Evolutionary conservation across 2,113 vertebrate species (phyloP), one percentile per base, ranked within the genome.

Genomic region (Saguinus midas): DNA sequence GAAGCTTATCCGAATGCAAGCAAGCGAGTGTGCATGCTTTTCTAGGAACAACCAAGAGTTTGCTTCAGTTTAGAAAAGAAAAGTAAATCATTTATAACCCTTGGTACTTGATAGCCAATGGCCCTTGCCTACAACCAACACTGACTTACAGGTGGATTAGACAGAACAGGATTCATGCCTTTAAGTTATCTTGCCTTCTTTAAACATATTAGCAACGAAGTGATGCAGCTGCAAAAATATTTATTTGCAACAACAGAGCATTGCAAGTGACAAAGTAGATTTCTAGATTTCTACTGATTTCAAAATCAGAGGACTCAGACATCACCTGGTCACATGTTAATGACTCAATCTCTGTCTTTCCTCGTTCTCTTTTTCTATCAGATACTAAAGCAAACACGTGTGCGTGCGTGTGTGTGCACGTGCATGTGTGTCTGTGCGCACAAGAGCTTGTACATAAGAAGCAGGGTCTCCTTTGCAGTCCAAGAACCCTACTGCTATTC

Each of bases 391-490:
- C 12, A 43, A 76, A 68, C 8, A 81, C 21, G n/a, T 52, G 21
- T 21, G 3, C 10, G 48, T 13, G 29, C 43, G 18, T 13, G 12
- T 27, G 1, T 18, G 6, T 12, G 17, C 27, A 35, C 8, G 55
- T 32, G 10, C n/a, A 6, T 20, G 4, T 6, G 20, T 29, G 32
- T 40, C 35, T 45, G 40, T 27, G 27, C 8, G 2, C 10, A n/a
- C 23, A 23, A 16, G 37, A 73, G 9, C 2, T 1, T 17, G 27
- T 0, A 14, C 5, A 10, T 3, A 32, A 58, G 20, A 68, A 27
- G n/a, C 9, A 52, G 68, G 14, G 45, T 76, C 11, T 64, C 64
- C 29, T 50, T 55, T 4, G 8, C 32, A 45, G 75, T 50, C n/a
- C 13, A 58, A 81, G 8, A 64, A 82, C 29, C 18, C 82, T 40